Evolutionary conservation across 2,797 vertebrate species (phyloP).

Genomic region (Emys orbicularis): DNA sequence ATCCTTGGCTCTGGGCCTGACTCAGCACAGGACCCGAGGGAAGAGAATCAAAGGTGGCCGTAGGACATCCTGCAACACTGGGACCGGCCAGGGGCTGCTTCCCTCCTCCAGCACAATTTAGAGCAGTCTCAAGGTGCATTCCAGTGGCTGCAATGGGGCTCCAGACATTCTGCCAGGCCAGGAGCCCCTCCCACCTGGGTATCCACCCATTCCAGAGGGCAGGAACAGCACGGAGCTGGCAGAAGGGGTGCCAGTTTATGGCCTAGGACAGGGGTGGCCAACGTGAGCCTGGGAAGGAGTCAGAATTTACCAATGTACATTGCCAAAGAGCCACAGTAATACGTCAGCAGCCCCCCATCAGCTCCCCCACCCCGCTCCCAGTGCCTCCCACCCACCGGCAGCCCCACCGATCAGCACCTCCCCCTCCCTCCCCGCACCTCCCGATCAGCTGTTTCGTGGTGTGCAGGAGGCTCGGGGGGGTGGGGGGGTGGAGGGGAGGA

Average conservation of each 20-base stretch:
- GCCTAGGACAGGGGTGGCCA: no score
- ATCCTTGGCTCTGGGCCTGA: background rate
- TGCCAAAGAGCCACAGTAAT: no score
- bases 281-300: no score
- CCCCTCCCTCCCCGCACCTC: no score
- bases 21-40: no score
- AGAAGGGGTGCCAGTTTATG: background rate
- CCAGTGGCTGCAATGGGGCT: background rate
- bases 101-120: background rate
- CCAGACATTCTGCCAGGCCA: background rate
- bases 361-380: rapidly evolving
- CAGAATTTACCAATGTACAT: no score
- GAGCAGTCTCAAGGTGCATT: background rate
- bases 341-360: no score
- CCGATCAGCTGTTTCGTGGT: no score
- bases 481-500: rapidly evolving
- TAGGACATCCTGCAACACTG: background rate
- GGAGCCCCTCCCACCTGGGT: background rate
- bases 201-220: background rate
- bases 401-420: no score
- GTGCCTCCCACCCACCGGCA: no score
- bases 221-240: background rate
- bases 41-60: background rate
- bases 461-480: no score
- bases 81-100: background rate